Evolutionary conservation across 2,113 vertebrate species (phyloP).

Genomic region (Prunella himalayana): DNA sequence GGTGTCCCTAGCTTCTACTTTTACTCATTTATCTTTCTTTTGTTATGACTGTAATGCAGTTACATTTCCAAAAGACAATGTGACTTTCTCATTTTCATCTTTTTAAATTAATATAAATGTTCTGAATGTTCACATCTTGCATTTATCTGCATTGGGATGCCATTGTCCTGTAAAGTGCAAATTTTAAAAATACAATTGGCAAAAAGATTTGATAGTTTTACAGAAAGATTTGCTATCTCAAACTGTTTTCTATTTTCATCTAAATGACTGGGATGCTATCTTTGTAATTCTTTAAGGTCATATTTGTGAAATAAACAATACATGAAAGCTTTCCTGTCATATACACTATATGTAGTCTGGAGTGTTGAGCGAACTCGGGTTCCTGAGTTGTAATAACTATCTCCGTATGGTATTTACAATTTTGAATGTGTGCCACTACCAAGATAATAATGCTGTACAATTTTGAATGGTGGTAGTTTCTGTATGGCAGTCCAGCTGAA

Average conservation of each 20-base stretch:
- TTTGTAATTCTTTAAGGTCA: constrained; percentile 70
- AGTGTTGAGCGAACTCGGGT: constrained; percentile 74
- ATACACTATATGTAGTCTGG: constrained; percentile 75
- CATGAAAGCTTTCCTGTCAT: constrained; percentile 72
- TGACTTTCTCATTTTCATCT: constrained; percentile 53
- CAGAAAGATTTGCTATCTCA: constrained; percentile 73
- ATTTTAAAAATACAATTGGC: constrained; percentile 64
- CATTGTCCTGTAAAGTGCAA: constrained; percentile 65
- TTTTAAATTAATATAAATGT: constrained; percentile 27
- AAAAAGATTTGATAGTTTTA: constrained; percentile 76
- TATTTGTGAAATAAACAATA: constrained; percentile 71
- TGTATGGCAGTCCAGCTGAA: constrained; percentile 79
- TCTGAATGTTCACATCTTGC: constrained; percentile 48
- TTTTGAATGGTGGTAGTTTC: constrained; percentile 80
- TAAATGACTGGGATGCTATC: constrained; percentile 71
- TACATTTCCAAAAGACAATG: constrained; percentile 54
- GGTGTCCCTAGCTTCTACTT: constrained; percentile 53
- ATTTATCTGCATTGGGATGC: constrained; percentile 62
- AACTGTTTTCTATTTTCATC: constrained; percentile 73
- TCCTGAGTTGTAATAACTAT: constrained; percentile 75
- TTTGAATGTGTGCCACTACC: constrained; percentile 82
- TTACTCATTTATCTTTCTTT: constrained; percentile 26
- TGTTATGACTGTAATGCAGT: constrained; percentile 49
- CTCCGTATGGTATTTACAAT: constrained; percentile 70
- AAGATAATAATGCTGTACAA: constrained; percentile 73